These are phyloP conservation scores for Plumapathes pennacea DNA, from an alignment of 92 coral and sea anemone species.

Conservation along the genomic window DNA sequence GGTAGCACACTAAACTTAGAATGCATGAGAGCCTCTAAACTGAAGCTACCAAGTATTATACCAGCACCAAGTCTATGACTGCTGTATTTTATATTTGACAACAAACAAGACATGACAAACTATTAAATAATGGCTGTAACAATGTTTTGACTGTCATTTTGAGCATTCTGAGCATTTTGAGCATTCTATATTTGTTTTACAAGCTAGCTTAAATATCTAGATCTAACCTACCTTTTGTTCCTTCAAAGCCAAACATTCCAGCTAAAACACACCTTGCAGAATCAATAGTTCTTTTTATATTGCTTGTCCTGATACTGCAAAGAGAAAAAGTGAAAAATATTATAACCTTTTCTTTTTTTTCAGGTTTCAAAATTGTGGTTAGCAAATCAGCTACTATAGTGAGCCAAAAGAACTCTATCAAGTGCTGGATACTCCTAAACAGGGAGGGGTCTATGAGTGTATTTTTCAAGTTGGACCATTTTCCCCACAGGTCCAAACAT, in stretches of 20 bases:
- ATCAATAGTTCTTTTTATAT: constrained; percentile 82
- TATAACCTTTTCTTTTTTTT: too few relatives aligned
- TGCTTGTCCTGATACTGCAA: constrained; percentile 77
- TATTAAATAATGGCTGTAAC: background rate
- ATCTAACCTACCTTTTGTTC: constrained; percentile 45
- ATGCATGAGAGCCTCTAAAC: too few relatives aligned
- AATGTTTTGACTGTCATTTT: background rate
- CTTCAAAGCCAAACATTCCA: constrained; percentile 84
- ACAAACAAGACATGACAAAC: background rate
- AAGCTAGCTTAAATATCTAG: background rate
- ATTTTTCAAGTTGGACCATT: too few relatives aligned
- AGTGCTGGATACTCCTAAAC: too few relatives aligned
- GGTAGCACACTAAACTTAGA: too few relatives aligned
- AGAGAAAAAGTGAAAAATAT: background rate
- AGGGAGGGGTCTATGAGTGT: too few relatives aligned
- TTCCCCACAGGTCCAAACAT: too few relatives aligned
- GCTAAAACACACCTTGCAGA: constrained; percentile 90
- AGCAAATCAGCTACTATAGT: too few relatives aligned
- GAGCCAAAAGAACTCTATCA: too few relatives aligned
- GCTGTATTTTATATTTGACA: background rate
- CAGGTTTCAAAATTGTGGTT: too few relatives aligned
- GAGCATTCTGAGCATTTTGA: background rate
- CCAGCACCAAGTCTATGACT: background rate
- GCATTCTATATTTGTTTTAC: background rate
- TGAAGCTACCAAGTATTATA: background rate